Base-by-base conservation (phyloP, 2,888 invertebrate genomes). In the Electrophaes corylata region DNA sequence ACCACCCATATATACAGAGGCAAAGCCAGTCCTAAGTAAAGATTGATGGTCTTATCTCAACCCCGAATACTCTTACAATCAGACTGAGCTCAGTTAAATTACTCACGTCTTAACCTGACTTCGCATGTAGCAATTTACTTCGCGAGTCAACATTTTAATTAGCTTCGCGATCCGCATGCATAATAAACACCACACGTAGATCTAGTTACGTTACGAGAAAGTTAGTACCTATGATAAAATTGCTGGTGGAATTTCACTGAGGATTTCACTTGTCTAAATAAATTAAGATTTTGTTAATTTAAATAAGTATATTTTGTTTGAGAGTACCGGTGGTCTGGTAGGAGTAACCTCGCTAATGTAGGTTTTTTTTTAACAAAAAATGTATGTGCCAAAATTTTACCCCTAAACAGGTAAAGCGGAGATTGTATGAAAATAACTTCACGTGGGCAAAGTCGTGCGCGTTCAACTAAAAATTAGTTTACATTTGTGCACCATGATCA, bases 141-240 rank as follows among this genome's bases (percentile, higher is more conserved):
- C 39, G 57, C 39, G 55, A 62, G 58, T 53, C 57, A 48, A 49
- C 48, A 63, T 60, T 57, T 60, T 60, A 60, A 63, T 60, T 55
- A 54, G 60, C 54, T 37, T 12, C 45, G 39, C 51, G 45, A 48
- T 48, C 46, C 58, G 50, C 55, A 54, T 58, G 43, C 59, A 59
- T 63, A 64, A 64, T 54, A 31, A 37, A 44, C 18, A 48, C 35
- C 33, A 18, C 26, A 46, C 35, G 58, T 41, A 46, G 53, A 59
- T 59, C 49, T 54, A 48, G 58, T 54, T 50, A 46, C 53, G 50
- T 50, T 62, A 29, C 51, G 64, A 58, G 66, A 66, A 64, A 66
- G 66, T 66, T 61, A 18, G 14, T 48, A 48, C 41, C 54, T 55
- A 54, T 41, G n/a, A n/a, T 55, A 46, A 43, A 49, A 52, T 53